Base-by-base conservation (phyloP, 2,888 invertebrate species). In the Eupithecia inturbata region DNA sequence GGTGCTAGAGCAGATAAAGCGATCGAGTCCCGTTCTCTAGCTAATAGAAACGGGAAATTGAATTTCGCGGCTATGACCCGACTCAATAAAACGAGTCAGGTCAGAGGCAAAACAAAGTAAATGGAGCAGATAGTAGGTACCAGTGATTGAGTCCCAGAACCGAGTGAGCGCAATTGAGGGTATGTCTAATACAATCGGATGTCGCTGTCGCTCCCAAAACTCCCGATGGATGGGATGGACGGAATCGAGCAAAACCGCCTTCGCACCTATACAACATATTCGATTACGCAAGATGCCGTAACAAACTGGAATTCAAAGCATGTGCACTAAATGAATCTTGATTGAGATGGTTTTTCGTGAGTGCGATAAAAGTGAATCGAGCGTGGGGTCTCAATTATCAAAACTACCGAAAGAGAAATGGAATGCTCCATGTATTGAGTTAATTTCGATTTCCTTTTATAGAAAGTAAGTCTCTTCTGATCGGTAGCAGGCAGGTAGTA, bases 381-480 rank as follows among this genome's bases (percentile, higher is more conserved):
- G 82, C 82, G 83, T 80, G 83, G 78, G 81, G 85, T 87, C 87
- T 88, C 90, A 89, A 92, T 92, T 91, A 92, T 90, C 88, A 90
- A 90, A 92, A 91, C 88, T 89, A 87, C 86, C 85, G 89, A 89
- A 89, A 91, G 92, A 91, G 92, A 92, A 94, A 92, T 91, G 91
- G 91, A 92, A 92, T 92, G 92, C 89, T 85, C 88, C 89, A 89
- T 89, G 89, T 88, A 88, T 87, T 90, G 88, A 91, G 89, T 90
- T 90, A 91, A 93, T 93, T 93, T 93, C 93, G 93, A 92, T 94
- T 93, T 94, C 93, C 92, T 92, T 93, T 92, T 92, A 90, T 93
- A 94, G 94, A 94, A 94, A 94, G 94, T 93, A 91, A 94, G 86
- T 91, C 89, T 91, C 91, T 89, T 89, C 88, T 85, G 88, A 90